phyloP scores from a whole-genome alignment of 2,888 invertebrate species.

The Lepidocyrtinus sp. region DNA sequence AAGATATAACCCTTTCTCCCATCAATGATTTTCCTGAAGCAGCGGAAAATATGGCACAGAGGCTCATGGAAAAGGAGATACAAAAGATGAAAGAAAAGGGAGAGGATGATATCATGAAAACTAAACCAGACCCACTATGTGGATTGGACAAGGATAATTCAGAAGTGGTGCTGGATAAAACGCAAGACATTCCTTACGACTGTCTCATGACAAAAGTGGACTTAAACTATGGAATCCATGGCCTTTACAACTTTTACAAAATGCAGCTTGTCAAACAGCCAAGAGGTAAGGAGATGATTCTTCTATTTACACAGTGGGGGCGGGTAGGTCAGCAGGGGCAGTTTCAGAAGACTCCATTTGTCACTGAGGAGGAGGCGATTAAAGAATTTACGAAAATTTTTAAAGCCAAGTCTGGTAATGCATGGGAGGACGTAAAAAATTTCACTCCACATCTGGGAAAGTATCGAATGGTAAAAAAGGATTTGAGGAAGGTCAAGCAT shows the following conservation, averaged over 20 bases:
- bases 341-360: conserved; percentile 74
- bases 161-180: conserved; percentile 72
- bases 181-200: conserved; percentile 72
- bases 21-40: conserved; percentile 16
- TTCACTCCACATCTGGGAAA: conserved; percentile 72
- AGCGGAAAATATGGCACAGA: conserved; percentile 48
- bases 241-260: conserved; percentile 76
- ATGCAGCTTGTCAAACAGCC: conserved; percentile 73
- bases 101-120: conserved; percentile 27
- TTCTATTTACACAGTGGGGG: conserved; percentile 76
- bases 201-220: conserved; percentile 74
- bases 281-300: conserved; percentile 72
- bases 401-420: conserved; percentile 74
- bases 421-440: conserved; percentile 72
- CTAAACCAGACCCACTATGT: conserved; percentile 57
- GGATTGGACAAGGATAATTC: conserved; percentile 46
- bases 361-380: conserved; percentile 72
- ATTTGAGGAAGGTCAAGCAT: conserved; percentile 70
- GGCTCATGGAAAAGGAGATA: conserved; percentile 27
- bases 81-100: conserved; percentile 35
- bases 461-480: conserved; percentile 73
- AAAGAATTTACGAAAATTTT: conserved; percentile 75
- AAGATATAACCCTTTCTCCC: conserved; percentile 37
- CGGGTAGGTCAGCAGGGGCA: conserved; percentile 74
- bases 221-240: conserved; percentile 72